Evolutionary conservation across 1,140 invertebrate genomes (phyloP).

Genomic region (Pachypeltis micranthus): DNA sequence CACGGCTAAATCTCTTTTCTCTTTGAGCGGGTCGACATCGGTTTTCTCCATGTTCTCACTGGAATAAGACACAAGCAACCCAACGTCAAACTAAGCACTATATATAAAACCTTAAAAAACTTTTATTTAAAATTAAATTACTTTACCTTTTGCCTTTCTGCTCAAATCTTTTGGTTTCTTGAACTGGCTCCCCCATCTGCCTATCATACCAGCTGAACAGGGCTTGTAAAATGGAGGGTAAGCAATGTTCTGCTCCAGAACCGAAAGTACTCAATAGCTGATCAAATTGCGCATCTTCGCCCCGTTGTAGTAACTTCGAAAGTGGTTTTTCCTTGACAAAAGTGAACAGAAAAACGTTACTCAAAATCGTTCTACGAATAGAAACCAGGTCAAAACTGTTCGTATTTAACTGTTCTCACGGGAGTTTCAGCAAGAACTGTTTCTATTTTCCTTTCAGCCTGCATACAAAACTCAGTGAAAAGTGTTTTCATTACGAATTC

Average conservation of each 20-base stretch:
- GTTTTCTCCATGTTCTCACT: slow-evolving; percentile 55
- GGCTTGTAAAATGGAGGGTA: slow-evolving; percentile 88
- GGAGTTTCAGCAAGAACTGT: slow-evolving; percentile 79
- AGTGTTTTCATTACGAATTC: slow-evolving; percentile 90
- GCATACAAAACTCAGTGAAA: slow-evolving; percentile 85
- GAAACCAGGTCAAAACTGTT: no score
- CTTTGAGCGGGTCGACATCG: slow-evolving; percentile 59
- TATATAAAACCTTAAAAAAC: background rate
- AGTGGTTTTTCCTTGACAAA: slow-evolving; percentile 84
- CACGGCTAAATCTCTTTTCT: slow-evolving; percentile 81
- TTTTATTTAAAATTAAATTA: background rate
- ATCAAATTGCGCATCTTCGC: slow-evolving; percentile 90
- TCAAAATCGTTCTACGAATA: no score
- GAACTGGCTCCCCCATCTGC: slow-evolving; percentile 57
- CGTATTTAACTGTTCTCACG: slow-evolving; percentile 39
- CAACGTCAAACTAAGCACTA: slow-evolving; percentile 9
- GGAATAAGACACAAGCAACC: slow-evolving; percentile 27
- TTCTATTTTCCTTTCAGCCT: slow-evolving; percentile 92
- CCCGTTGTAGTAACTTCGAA: slow-evolving; percentile 85
- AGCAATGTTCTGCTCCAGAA: slow-evolving; percentile 89
- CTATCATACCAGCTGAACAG: slow-evolving; percentile 93
- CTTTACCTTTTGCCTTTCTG: slow-evolving; percentile 56
- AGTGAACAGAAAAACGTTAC: no score
- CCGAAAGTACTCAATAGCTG: slow-evolving; percentile 87
- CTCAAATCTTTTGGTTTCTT: slow-evolving; percentile 45